Base-by-base conservation (phyloP, 2,888 invertebrate genomes). In the Lepidocyrtoides sp. region DNA sequence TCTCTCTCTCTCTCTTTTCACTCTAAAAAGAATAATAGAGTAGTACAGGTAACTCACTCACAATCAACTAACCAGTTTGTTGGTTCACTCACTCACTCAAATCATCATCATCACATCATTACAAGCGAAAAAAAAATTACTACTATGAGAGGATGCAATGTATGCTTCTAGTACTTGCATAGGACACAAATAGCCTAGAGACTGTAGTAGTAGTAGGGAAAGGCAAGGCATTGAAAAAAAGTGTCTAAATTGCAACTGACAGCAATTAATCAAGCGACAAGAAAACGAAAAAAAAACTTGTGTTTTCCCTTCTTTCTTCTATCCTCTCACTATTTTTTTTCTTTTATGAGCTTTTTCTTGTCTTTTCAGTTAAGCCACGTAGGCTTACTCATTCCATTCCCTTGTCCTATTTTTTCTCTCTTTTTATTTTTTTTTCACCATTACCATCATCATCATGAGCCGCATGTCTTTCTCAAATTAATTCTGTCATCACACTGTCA, bases 401-500 rank as follows among this genome's bases (percentile, higher is more conserved):
- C 32, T 36, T 26, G 8, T 32, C 57, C n/a, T n/a, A 44, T 17
- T n/a, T n/a, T n/a, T n/a, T n/a, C n/a, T n/a, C n/a, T n/a, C n/a
- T n/a, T n/a, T n/a, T n/a, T n/a, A n/a, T n/a, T n/a, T 20, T 36
- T 29, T 54, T 14, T 29, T 12, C 17, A 63, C 26, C 36, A 69
- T 69, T 32, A 66, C 66, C 66, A 44, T 48, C 48, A 83, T 44
- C 69, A 84, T 69, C 57, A 60, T 63, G 63, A 44, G 48, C 48
- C 26, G 41, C 79, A 82, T 82, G 69, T 82, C 88, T 89, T 82
- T 63, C 48, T 54, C 69, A 89, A 89, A 89, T 89, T 89, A 89
- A 89, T 89, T 89, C 88, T 89, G 88, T 89, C 88, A 89, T 82
- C 88, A 89, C 82, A 82, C 69, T 82, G 88, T 89, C 88, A 82